Conservation (phyloP, 2,113 vertebrate genomes). For the Arvicanthis niloticus region DNA sequence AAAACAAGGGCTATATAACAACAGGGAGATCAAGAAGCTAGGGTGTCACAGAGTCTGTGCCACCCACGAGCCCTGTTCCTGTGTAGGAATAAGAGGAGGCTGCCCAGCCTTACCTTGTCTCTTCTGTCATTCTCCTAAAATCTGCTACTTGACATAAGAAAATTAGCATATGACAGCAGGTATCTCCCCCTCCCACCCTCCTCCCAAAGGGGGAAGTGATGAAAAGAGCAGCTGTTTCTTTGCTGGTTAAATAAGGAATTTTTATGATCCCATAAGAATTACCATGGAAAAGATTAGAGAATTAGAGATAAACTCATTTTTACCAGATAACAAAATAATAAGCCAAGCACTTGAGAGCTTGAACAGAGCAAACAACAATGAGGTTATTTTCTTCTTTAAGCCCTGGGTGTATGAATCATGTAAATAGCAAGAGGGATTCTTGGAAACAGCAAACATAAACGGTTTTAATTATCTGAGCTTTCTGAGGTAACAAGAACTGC, state of each 20-base stretch:
- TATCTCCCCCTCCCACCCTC: not conserved
- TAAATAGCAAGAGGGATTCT: constrained; percentile 67
- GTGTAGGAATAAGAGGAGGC: not conserved
- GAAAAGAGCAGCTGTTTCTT: constrained; percentile 32
- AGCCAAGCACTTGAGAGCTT: constrained; percentile 51
- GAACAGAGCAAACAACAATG: constrained; percentile 65
- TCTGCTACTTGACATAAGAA: not conserved
- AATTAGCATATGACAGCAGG: no score
- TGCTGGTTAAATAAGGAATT: constrained; percentile 58
- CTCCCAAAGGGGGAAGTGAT: not conserved
- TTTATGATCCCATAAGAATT: constrained; percentile 47
- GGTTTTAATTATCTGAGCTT: constrained; percentile 66
- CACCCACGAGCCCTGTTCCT: not conserved
- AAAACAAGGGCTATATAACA: not conserved
- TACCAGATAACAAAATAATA: constrained; percentile 66
- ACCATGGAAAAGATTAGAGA: constrained; percentile 51
- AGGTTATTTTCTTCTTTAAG: constrained; percentile 67
- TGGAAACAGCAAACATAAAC: constrained; percentile 68
- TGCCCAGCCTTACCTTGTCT: not conserved
- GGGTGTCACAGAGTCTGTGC: no score
- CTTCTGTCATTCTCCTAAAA: not conserved
- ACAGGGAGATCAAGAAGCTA: not conserved
- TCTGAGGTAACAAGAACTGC: constrained; percentile 7
- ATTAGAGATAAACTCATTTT: constrained; percentile 65
- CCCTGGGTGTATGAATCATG: constrained; percentile 56